A percentile compares a stretch with the other conserved stretches of the same genome.
These are phyloP conservation scores for Axis porcinus DNA, from an alignment of 2,113 vertebrate genomes.

Conservation along the genomic window DNA sequence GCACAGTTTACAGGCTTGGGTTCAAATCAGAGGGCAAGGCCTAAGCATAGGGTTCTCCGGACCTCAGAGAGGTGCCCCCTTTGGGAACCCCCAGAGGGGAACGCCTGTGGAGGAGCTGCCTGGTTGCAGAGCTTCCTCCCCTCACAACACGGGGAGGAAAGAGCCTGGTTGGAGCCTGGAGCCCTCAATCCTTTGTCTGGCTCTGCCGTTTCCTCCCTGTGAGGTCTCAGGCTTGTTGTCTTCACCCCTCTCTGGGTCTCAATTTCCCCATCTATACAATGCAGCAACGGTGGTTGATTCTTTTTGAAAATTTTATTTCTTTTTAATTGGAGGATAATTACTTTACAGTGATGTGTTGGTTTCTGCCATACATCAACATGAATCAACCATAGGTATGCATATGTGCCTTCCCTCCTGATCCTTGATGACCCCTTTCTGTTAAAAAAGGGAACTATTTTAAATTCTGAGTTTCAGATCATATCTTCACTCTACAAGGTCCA, in stretches of 20 bases:
- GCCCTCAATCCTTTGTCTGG: background rate
- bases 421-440: background rate
- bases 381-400: background rate
- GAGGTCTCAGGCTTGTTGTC: background rate
- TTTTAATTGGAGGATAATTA: background rate
- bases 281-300: too few species aligned
- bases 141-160: background rate
- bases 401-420: background rate
- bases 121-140: background rate
- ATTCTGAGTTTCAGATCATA: background rate
- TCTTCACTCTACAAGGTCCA: background rate
- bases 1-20: background rate
- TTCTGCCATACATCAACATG: background rate
- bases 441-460: background rate
- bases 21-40: background rate
- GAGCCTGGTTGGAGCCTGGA: background rate
- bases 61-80: background rate
- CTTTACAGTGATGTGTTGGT: background rate
- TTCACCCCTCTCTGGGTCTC: background rate
- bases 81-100: background rate
- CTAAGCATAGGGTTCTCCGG: background rate
- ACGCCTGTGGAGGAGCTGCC: background rate
- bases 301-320: background rate
- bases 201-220: background rate
- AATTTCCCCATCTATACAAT: background rate